Conservation (phyloP, 2,888 invertebrate species). For the Phortica okadai region DNA sequence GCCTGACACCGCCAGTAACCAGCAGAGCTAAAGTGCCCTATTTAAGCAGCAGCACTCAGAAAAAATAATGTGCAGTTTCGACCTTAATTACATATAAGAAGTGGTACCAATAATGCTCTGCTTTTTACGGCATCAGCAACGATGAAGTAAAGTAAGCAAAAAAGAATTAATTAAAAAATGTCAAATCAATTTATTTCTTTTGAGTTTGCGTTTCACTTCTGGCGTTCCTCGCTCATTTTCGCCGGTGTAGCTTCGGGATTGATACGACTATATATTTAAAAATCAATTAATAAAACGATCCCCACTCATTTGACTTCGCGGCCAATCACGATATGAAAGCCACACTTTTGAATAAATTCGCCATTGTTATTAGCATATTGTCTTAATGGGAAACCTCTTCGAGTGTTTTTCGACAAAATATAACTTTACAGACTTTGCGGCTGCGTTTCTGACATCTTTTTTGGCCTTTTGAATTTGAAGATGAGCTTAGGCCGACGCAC, state of each 20-base stretch:
- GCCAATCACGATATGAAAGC: background rate
- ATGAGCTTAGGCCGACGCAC: background rate
- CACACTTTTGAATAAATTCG: background rate
- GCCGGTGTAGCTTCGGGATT: background rate
- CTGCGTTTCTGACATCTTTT: background rate
- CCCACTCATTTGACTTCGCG: background rate
- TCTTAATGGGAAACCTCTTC: background rate
- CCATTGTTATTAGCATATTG: background rate
- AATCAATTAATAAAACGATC: background rate
- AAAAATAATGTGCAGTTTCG: background rate
- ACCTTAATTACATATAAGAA: background rate
- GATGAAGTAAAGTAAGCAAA: too few species aligned
- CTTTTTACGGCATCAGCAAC: too few species aligned
- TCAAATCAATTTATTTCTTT: too few species aligned
- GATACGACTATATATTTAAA: too few species aligned
- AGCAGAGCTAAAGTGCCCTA: slow-evolving; percentile 27
- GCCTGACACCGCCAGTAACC: slow-evolving; percentile 70
- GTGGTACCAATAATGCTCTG: background rate
- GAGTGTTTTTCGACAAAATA: background rate
- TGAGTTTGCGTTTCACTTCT: too few species aligned
- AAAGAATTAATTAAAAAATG: too few species aligned
- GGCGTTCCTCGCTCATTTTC: too few species aligned
- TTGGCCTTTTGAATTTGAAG: background rate
- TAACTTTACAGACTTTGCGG: background rate
- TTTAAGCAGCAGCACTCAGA: background rate